Base-by-base conservation (phyloP, 2,888 invertebrate genomes). In the Meliscaeva auricollis region DNA sequence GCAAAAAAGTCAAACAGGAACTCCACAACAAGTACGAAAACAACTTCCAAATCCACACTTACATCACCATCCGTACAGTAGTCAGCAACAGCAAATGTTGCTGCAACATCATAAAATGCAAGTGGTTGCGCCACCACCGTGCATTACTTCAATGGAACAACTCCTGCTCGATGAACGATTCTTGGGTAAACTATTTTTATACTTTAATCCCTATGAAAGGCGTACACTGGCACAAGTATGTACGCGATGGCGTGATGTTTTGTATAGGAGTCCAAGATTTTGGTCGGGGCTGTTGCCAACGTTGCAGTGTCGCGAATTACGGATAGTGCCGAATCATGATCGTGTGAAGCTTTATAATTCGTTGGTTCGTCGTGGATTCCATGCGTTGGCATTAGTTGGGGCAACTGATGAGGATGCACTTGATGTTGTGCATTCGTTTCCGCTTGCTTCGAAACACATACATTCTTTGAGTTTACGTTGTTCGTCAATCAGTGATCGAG, bases 331-430 rank as follows among this genome's bases (percentile, higher is more conserved):
- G 54, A 92, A 92, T 87, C 92, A 93, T 87, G 94, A 94, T 89
- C 89, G 93, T 93, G 93, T 90, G 70, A 93, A 96, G 88, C 94
- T 97, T 84, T 97, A 97, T 91, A 95, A 96, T 87, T 96, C 97
- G 64, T 93, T 98, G 87, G 94, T 98, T 78, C 93, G 96, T 88
- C 94, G 98, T 88, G 97, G 97, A 26, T 97, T 98, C 90, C 97
- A 97, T 89, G 96, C 96, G 4, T 93, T 98, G 13, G 95, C 96
- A 76, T 93, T 98, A 81, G 94, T 97, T 87, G 97, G 97, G 9
- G 98, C 98, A 35, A 95, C 96, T 13, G 98, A 98, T 91, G 97
- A 97, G 90, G 98, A 98, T 92, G 95, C 97, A 68, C 93, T 96
- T 85, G 98, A 98, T 92, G 94, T 98, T 90, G 96, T 97, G 87